A percentile compares a stretch with the other conserved stretches of the same genome.
Conservation (phyloP, 2,888 invertebrate species). For the Drosophila paramelanica region DNA sequence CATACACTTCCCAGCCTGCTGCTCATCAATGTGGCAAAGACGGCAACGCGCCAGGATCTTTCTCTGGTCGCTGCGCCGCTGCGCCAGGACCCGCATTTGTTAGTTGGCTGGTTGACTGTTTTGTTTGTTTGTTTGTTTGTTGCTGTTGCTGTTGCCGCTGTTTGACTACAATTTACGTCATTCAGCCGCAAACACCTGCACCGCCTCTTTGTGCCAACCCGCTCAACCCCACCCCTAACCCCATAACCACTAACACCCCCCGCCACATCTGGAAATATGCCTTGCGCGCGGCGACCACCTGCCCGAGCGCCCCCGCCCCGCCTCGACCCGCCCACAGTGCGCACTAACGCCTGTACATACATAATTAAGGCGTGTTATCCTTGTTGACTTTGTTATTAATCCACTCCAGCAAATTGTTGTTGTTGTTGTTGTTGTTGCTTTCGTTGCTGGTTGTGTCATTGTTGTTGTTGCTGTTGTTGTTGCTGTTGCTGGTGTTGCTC, state of each 20-base stretch:
- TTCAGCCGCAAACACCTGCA: constrained; percentile 60
- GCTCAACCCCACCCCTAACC: not conserved
- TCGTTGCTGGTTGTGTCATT: constrained; percentile 13
- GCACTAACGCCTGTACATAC: constrained; percentile 70
- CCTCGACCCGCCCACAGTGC: constrained; percentile 37
- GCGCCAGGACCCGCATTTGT: constrained; percentile 47
- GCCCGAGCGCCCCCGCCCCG: too few relatives aligned
- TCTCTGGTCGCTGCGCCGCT: constrained; percentile 8
- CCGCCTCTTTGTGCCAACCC: constrained; percentile 19
- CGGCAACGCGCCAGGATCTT: constrained; percentile 32
- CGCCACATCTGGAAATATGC: constrained; percentile 29
- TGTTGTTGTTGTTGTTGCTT: constrained; percentile 36
- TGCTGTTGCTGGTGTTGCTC: constrained; percentile 23
- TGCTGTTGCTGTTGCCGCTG: constrained; percentile 29
- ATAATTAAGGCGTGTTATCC: constrained; percentile 74
- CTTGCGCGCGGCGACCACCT: constrained; percentile 20
- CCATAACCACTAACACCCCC: not conserved
- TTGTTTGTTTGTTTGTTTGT: constrained; percentile 33
- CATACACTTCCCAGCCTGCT: constrained; percentile 6
- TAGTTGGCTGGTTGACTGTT: constrained; percentile 58
- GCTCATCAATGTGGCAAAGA: constrained; percentile 47
- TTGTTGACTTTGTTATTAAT: constrained; percentile 75
- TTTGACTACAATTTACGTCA: constrained; percentile 67
- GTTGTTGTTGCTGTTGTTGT: constrained; percentile 20
- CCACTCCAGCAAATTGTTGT: constrained; percentile 65